Conservation (phyloP, 2,797 vertebrate species). For the Phataginus tetradactyla region DNA sequence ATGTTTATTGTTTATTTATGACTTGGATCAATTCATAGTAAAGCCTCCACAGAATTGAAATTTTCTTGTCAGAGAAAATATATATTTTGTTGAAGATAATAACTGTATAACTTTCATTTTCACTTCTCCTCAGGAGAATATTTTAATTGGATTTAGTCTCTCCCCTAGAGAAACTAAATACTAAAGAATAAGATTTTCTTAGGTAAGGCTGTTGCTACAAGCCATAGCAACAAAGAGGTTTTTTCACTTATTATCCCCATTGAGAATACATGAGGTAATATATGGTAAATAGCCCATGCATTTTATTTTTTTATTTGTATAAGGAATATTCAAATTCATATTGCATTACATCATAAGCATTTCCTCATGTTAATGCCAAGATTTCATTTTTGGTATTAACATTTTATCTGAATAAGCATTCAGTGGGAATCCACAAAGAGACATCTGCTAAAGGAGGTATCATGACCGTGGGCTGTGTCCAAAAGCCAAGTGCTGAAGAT, state of each 20-base stretch:
- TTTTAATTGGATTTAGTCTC: constrained; percentile 44
- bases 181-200: constrained; percentile 1
- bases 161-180: constrained; percentile 49
- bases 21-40: not conserved
- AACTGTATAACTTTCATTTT: constrained; percentile 27
- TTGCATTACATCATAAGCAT: not conserved
- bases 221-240: not conserved
- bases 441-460: not conserved
- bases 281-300: not conserved
- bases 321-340: not conserved
- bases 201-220: not conserved
- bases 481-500: not conserved
- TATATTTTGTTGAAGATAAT: constrained; percentile 39
- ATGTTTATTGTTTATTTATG: not conserved
- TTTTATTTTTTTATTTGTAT: constrained; percentile 31
- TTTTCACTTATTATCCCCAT: not conserved
- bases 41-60: not conserved
- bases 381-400: not conserved
- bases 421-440: not conserved
- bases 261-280: not conserved
- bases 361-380: not conserved
- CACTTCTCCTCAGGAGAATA: not conserved
- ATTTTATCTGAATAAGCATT: not conserved
- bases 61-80: not conserved
- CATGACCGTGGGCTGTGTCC: not conserved